phyloP scores from a whole-genome alignment of 1,140 invertebrate species.

The Caenorhabditis latens region DNA sequence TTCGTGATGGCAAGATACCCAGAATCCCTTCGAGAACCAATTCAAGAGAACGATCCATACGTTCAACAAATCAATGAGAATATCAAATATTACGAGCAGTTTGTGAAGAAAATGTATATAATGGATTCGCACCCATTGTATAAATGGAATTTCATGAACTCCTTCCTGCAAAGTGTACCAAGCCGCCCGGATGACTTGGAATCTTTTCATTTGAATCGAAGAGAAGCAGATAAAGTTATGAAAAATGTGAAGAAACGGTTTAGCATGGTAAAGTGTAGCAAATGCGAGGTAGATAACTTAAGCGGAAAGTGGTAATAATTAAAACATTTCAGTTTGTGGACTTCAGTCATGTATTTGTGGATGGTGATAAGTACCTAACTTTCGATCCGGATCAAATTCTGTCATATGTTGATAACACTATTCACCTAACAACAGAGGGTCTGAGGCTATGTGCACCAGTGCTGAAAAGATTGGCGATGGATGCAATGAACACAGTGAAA shows the following conservation, averaged over 20 bases:
- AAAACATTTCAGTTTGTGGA: neutral
- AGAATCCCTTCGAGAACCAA: neutral
- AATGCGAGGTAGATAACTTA: neutral
- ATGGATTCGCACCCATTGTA: neutral
- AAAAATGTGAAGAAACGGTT: slow-evolving; percentile 29
- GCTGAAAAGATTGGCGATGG: neutral
- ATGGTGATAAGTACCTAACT: neutral
- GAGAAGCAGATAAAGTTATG: neutral
- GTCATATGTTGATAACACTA: neutral
- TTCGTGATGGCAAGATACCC: slow-evolving; percentile 5
- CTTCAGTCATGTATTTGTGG: neutral
- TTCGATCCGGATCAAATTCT: neutral
- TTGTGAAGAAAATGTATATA: slow-evolving; percentile 3
- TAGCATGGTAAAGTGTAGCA: neutral
- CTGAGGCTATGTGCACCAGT: neutral
- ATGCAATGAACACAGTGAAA: too few relatives aligned
- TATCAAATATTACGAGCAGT: slow-evolving; percentile 1
- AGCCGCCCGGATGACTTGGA: neutral
- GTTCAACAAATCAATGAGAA: neutral
- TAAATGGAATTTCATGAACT: neutral
- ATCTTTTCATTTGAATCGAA: slow-evolving; percentile 14
- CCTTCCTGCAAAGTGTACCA: neutral
- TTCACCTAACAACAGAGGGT: neutral
- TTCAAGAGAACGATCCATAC: neutral
- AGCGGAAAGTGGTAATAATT: too few relatives aligned